Evolutionary conservation across 1,140 invertebrate species (phyloP), one percentile per base, ranked within the genome.

Genomic region (Drosophila lacertosa): DNA sequence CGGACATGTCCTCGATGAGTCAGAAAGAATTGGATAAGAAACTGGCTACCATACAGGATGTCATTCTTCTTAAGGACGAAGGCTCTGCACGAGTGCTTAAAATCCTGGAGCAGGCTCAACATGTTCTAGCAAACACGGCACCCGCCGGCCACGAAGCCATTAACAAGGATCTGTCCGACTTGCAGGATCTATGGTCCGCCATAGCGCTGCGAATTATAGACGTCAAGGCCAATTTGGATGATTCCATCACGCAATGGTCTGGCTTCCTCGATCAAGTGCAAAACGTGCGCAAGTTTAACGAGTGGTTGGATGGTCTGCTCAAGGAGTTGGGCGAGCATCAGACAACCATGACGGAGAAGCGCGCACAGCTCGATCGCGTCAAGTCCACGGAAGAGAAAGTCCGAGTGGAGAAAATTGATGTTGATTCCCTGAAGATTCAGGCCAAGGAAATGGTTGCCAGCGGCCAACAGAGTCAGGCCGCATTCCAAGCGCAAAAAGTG

Each of bases 71-170:
- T 32, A 97, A 98, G 92, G 98, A 99, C 81, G 97, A 98, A 92
- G 97, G 97, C 3, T 97, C 97, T 79, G 94, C 94, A 0, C 97
- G 96, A 91, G 95, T 96, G 11, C 97, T 99, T 89, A 94, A 94
- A 55, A 94, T 97, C 22, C 94, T 98, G 15, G 98, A 99, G 90
- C 91, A 97, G 73, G 96, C 97, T 0, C 97, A 99, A 92, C 95
- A 95, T 75, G 97, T 99, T n/a, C 91, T 99, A 63, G 97, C 97
- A 0, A 98, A 98, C 80, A 99, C 98, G 0, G 96, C 97, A 3
- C 95, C 97, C 1, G 90, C 93, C 42, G 98, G 98, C 1, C 97
- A 99, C 81, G 94, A 95, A 71, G 93, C 94, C 6, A 97, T 99
- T 45, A 98, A 98, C 77, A 95, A 96, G 68, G 94, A 95, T 16